Evolutionary conservation across 2,797 vertebrate species (phyloP).

Genomic region (Pygocentrus nattereri): DNA sequence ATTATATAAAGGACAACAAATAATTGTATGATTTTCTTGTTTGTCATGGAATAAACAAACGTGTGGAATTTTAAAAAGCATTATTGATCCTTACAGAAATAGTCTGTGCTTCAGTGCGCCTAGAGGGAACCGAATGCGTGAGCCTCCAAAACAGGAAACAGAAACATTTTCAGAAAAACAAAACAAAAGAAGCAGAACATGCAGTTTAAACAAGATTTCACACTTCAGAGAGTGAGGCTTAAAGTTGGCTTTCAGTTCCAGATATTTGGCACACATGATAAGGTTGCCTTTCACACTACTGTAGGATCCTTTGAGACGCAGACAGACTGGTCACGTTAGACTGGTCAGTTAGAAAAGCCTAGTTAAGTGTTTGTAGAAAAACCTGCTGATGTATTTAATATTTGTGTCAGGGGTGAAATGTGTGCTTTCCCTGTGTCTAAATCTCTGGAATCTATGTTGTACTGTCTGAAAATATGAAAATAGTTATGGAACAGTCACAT

Average conservation of each 20-base stretch:
- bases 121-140: neutral
- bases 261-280: no score
- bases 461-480: conserved; percentile 2
- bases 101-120: neutral
- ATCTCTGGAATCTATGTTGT: neutral
- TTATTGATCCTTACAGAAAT: neutral
- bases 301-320: neutral
- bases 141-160: neutral
- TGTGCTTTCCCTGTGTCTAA: neutral
- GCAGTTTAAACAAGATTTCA: neutral
- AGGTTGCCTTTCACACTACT: neutral
- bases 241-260: neutral
- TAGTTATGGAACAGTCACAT: neutral
- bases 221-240: neutral
- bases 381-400: neutral
- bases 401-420: neutral
- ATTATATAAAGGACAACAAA: neutral
- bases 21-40: neutral
- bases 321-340: neutral
- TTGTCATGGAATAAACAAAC: neutral
- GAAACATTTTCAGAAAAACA: neutral
- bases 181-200: neutral
- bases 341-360: neutral
- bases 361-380: neutral
- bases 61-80: neutral